Base-by-base conservation (phyloP, 2,797 vertebrate species). In the Siniperca obscura region DNA sequence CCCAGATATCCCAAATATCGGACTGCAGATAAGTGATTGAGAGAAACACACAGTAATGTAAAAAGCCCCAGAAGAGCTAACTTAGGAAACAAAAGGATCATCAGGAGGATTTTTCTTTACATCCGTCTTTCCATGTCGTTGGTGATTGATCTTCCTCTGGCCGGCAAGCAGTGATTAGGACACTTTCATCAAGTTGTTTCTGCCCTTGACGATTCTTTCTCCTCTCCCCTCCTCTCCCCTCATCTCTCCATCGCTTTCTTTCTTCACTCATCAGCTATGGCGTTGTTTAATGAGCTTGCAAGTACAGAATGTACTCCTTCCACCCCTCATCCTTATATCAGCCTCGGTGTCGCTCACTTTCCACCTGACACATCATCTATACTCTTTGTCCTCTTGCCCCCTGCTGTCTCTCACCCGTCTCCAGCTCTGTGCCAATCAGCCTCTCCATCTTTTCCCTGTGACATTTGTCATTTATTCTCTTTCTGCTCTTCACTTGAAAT, bases 251-350 rank as follows among this genome's bases (percentile, higher is more conserved):
- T 68, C 57, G n/a, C 67, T 25, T 61, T 62, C 38, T 81, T 75
- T 76, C 73, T n/a, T 59, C 55, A 40, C 83, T 79, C 87, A 87
- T 92, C 86, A 89, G 80, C 88, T 91, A 86, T 53, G 9, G 11
- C 13, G 13, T 36, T 79, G 81, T 82, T 89, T 91, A 93, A 92
- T 89, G 88, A 91, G 89, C 89, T 86, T 80, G 80, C 83, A 83
- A 85, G 82, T 90, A 74, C 83, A 80, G 59, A 70, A 10, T 78
- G 68, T 77, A 44, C 80, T 65, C 61, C 52, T 44, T 79, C 79
- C 79, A 27, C 60, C 72, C 68, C 66, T 77, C 78, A 83, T 85
- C 84, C 80, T 72, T 30, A 57, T 83, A 67, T 74, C 78, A 71
- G 77, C 71, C 70, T 22, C 3, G 4, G 10, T 48, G 70, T 80